Percentiles rank a stretch among this genome's conserved stretches.
phyloP scores from a whole-genome alignment of 2,797 vertebrate genomes.

The Rhyacichthys aspro region DNA sequence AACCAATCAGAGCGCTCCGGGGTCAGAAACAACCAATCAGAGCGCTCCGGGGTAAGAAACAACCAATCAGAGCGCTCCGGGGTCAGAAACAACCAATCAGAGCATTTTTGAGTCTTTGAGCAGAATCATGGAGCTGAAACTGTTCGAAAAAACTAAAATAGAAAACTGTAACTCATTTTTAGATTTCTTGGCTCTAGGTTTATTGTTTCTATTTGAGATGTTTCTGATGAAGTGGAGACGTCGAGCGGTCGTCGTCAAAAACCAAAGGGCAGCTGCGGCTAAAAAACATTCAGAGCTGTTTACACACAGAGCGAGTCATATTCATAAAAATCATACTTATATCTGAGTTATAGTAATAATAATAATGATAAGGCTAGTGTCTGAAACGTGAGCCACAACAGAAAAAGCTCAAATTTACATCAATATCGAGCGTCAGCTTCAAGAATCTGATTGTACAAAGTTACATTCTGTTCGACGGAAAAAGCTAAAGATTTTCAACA shows the following conservation, averaged over 20 bases:
- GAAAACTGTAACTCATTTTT: no score
- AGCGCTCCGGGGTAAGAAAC: not conserved
- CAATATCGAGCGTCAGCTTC: not conserved
- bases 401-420: not conserved
- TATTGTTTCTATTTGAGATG: no score
- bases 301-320: slow-evolving; percentile 7
- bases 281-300: no score
- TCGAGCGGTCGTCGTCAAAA: no score
- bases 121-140: no score
- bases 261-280: not conserved
- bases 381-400: not conserved
- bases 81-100: no score
- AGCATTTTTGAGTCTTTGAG: no score
- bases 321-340: not conserved
- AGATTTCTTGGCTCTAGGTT: no score
- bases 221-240: not conserved
- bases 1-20: not conserved
- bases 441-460: no score
- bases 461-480: not conserved
- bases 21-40: not conserved
- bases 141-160: no score
- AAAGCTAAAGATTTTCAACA: not conserved
- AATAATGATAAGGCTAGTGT: not conserved
- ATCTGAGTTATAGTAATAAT: not conserved
- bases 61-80: not conserved